Evolutionary conservation across 2,888 invertebrate species (phyloP).

Genomic region (Vannuccia rotundouncinata): DNA sequence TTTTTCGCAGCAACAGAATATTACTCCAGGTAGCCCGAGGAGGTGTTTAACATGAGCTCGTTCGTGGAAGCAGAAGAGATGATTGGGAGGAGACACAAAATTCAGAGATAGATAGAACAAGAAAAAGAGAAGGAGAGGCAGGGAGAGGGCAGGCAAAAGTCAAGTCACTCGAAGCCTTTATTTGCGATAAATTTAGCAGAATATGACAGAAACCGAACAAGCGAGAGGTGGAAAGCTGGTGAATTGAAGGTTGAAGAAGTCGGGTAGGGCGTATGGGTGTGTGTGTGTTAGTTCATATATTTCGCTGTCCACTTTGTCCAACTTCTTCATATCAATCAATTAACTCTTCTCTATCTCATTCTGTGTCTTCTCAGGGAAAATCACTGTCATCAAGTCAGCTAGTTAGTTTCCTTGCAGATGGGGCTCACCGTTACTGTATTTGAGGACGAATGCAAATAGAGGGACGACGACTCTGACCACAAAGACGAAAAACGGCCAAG

Average conservation of each 20-base stretch:
- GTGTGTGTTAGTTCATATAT: too few species aligned
- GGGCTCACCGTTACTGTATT: too few species aligned
- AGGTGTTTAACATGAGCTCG: slow-evolving; percentile 5
- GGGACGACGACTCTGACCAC: too few species aligned
- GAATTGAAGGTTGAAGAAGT: neutral
- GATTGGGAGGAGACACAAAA: neutral
- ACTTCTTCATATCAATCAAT: slow-evolving; percentile 10
- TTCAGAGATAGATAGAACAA: neutral
- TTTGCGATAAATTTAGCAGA: neutral
- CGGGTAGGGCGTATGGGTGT: too few species aligned
- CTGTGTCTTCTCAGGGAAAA: neutral
- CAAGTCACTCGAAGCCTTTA: neutral
- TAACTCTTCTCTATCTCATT: neutral
- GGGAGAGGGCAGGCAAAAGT: neutral
- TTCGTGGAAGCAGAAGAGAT: slow-evolving; percentile 1
- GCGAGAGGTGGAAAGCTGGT: neutral
- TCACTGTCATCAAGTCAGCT: neutral
- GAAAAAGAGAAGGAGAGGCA: neutral
- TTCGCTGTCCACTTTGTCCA: neutral
- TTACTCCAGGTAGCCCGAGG: neutral
- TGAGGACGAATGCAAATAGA: neutral
- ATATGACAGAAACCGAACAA: neutral
- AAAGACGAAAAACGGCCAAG: too few species aligned
- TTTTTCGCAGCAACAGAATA: neutral
- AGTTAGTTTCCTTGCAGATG: neutral